Base-by-base conservation (phyloP, 1,140 invertebrate genomes). In the Acromyrmex heyeri region DNA sequence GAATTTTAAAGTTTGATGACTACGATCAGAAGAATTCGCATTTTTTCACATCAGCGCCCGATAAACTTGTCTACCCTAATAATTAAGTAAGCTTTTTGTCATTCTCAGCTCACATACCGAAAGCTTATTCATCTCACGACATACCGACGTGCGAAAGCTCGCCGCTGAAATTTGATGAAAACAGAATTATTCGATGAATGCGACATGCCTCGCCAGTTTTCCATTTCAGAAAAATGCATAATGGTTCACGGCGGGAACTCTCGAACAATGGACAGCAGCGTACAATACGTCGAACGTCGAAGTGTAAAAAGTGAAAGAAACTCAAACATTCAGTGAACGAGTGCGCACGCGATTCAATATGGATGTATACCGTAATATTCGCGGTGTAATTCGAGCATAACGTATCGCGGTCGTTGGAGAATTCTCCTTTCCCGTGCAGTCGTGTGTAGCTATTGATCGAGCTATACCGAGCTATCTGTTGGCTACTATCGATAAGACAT, bases 401-500 rank as follows among this genome's bases (percentile, higher is more conserved):
- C 67, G 53, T 73, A 73, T 53, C 48, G 8, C 44, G 64, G 24
- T 44, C 77, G 48, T 55, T 27, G 16, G n/a, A 24, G 24, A 34
- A 48, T 8, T 30, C 38, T 73, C 67, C 38, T 48, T 70, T 59
- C 16, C 53, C 53, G 38, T 53, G n/a, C 44, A 65, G 10, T 48
- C 78, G 48, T 14, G 65, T 59, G 50, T 55, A 44, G 48, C 30
- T 65, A 61, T 82, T 55, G 67, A 82, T 82, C 79, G 79, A 30
- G 34, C 27, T 14, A n/a, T 62, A n/a, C 27, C 44, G 55, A 10
- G 79, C 55, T 82, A 82, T 48, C 53, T 24, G 79, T 73, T 34
- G 79, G 24, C 27, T 8, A 55, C 24, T 82, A 82, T 82, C 67
- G 79, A 82, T 82, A 82, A 82, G 79, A 82, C 79, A 24, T 57